These are phyloP conservation scores for Chydorus sphaericus DNA, from an alignment of 2,888 invertebrate species.

Conservation along the genomic window DNA sequence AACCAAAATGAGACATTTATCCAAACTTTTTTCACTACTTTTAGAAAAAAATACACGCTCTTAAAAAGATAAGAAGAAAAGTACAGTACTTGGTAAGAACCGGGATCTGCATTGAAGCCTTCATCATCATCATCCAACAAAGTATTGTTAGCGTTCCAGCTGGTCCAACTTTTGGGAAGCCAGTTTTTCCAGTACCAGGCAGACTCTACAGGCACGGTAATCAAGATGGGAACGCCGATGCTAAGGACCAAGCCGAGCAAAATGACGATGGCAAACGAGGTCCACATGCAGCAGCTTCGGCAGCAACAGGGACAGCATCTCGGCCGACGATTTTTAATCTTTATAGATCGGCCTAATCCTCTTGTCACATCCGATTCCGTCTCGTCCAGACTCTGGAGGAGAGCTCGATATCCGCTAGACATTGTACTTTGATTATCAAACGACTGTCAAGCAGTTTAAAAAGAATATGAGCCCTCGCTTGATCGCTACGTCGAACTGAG, in stretches of 20 bases:
- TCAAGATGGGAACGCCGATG: conserved; percentile 1
- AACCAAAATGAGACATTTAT: too few species aligned
- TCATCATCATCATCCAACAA: neutral
- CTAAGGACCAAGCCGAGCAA: neutral
- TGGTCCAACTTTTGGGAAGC: too few species aligned
- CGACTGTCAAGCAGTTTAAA: too few species aligned
- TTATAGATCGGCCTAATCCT: neutral
- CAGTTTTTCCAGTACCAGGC: neutral
- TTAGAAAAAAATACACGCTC: too few species aligned
- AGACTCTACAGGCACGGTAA: conserved; percentile 1
- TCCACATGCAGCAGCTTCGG: neutral
- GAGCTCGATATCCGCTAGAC: neutral
- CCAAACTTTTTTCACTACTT: too few species aligned
- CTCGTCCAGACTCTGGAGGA: neutral
- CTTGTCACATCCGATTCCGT: neutral
- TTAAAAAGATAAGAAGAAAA: too few species aligned
- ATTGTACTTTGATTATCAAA: too few species aligned
- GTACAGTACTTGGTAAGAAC: too few species aligned
- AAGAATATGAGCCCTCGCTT: too few species aligned
- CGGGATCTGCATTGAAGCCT: too few species aligned
- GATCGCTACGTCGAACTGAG: too few species aligned
- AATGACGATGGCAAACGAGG: neutral
- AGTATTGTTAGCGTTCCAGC: neutral
- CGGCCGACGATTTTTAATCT: neutral
- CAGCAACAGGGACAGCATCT: neutral